Conservation (phyloP, 2,797 vertebrate species). For the Lates japonicus region DNA sequence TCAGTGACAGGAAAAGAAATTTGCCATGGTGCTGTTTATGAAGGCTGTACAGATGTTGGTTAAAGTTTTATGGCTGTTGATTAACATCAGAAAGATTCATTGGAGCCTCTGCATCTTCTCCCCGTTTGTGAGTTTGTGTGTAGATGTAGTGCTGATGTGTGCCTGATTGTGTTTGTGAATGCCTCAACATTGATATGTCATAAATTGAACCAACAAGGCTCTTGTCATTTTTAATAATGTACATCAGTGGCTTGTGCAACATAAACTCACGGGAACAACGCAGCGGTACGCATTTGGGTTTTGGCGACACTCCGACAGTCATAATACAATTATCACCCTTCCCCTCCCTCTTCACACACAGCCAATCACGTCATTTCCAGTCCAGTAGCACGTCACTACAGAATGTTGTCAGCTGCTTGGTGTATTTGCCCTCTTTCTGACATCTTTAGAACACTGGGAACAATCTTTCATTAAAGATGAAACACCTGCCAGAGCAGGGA, state of each 20-base stretch:
- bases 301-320: slow-evolving; percentile 31
- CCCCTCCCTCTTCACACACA: slow-evolving; percentile 29
- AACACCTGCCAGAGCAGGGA: slow-evolving; percentile 50
- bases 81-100: slow-evolving; percentile 62
- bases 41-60: slow-evolving; percentile 68
- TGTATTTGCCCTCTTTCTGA: slow-evolving; percentile 35
- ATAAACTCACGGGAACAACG: slow-evolving; percentile 40
- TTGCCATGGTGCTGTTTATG: slow-evolving; percentile 50
- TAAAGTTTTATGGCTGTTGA: slow-evolving; percentile 74
- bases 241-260: slow-evolving; percentile 37
- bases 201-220: slow-evolving; percentile 69
- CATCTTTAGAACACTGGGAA: slow-evolving; percentile 40
- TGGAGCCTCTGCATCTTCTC: slow-evolving; percentile 30
- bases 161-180: slow-evolving; percentile 48
- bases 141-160: slow-evolving; percentile 22
- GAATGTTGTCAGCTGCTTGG: slow-evolving; percentile 6
- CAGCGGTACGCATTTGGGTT: slow-evolving; percentile 29
- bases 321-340: slow-evolving; percentile 51
- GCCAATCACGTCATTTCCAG: slow-evolving; percentile 58
- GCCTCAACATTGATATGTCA: slow-evolving; percentile 53
- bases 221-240: slow-evolving; percentile 76
- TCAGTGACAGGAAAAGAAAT: slow-evolving; percentile 60
- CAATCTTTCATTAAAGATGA: slow-evolving; percentile 56
- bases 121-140: slow-evolving; percentile 28
- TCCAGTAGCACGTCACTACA: slow-evolving; percentile 37